These are phyloP conservation scores for Pandion haliaetus DNA, from an alignment of 2,113 vertebrate species.

Conservation along the genomic window DNA sequence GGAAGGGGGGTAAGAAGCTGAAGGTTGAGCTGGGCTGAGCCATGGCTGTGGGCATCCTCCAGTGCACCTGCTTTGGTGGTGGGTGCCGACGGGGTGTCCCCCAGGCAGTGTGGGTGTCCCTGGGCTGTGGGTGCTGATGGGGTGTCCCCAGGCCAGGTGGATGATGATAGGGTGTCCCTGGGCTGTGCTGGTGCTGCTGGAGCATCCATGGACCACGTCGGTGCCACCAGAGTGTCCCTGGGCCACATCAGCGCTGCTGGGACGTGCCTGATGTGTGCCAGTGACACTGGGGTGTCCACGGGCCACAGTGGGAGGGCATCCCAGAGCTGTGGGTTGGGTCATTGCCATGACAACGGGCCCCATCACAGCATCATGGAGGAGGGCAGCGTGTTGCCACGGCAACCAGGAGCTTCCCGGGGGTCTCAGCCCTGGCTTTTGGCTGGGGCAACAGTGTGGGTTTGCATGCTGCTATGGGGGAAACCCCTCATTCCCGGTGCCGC, in stretches of 20 bases:
- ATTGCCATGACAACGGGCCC: background rate
- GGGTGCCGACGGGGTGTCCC: background rate
- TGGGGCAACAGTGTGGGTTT: fast-evolving
- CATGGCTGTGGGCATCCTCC: fast-evolving
- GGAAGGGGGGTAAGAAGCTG: background rate
- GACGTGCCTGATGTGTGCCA: background rate
- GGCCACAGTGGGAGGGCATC: fast-evolving
- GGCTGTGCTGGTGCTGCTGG: background rate
- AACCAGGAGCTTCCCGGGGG: background rate
- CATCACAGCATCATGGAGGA: background rate
- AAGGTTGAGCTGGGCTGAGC: background rate
- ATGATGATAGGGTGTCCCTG: background rate
- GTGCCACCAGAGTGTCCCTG: too few relatives aligned
- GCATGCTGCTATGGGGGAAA: background rate
- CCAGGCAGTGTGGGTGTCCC: background rate
- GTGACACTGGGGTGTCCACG: background rate
- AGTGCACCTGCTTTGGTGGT: fast-evolving
- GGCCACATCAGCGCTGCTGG: background rate
- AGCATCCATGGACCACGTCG: background rate
- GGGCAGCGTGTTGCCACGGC: fast-evolving
- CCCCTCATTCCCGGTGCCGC: fast-evolving
- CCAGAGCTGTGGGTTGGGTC: background rate
- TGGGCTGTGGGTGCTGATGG: background rate
- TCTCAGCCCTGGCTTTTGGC: background rate
- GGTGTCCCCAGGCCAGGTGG: background rate